Conservation (phyloP, 2,797 vertebrate genomes). For the Distichodus sexfasciatus region DNA sequence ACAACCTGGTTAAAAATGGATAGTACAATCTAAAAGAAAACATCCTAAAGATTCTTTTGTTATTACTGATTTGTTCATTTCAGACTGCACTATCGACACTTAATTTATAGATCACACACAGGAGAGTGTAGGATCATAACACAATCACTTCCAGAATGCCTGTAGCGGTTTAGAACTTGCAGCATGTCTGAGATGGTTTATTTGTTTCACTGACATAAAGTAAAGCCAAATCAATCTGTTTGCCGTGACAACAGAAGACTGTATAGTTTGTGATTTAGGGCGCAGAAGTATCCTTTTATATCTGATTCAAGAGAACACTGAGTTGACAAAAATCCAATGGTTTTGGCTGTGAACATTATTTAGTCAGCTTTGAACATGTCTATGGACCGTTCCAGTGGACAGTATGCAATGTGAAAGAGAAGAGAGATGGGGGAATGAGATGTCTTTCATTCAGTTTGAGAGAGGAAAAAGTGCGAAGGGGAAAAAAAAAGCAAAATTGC, state of each 20-base stretch:
- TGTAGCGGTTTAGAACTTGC: background rate
- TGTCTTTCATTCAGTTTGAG: slow-evolving; percentile 2
- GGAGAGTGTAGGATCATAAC: no score
- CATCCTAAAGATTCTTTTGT: no score
- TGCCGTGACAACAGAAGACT: background rate
- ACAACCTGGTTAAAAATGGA: no score
- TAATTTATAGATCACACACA: no score
- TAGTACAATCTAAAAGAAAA: no score
- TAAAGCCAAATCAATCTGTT: background rate
- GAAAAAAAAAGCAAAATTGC: slow-evolving; percentile 4
- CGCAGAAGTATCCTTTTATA: background rate
- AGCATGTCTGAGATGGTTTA: background rate
- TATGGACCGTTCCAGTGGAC: background rate
- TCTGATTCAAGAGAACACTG: background rate
- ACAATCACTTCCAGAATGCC: no score
- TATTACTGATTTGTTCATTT: no score
- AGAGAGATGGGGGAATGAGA: background rate
- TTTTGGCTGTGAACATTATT: background rate
- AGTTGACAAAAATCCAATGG: background rate
- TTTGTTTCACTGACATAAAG: background rate
- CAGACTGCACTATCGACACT: no score
- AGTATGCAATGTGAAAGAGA: background rate
- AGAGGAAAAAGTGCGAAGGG: background rate
- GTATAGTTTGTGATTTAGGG: background rate
- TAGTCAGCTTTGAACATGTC: background rate